Evolutionary conservation across 2,888 invertebrate species (phyloP).

Genomic region (Asteroscopus sphinx): DNA sequence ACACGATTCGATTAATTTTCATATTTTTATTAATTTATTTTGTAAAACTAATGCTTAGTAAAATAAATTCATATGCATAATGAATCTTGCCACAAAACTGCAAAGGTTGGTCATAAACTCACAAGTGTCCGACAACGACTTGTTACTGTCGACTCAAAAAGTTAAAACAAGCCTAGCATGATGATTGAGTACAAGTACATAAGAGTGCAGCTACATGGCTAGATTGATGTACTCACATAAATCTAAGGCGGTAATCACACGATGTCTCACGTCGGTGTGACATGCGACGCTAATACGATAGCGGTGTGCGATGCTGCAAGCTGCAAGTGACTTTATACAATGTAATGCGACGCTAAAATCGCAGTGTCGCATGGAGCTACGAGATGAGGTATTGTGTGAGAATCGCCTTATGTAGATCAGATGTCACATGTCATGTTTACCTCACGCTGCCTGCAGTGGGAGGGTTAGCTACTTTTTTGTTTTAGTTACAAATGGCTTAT

Average conservation of each 20-base stretch:
- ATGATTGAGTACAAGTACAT: constrained; percentile 4
- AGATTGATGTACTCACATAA: constrained; percentile 20
- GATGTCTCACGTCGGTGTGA: constrained; percentile 23
- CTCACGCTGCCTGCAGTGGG: no score
- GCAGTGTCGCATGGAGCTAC: constrained; percentile 12
- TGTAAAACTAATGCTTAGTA: no score
- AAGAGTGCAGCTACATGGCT: constrained; percentile 2
- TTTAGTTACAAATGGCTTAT: no score
- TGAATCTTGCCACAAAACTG: no score
- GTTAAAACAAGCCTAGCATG: background rate
- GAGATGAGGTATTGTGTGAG: constrained; percentile 16
- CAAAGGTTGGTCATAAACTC: no score
- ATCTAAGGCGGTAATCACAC: constrained; percentile 30
- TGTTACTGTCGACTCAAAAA: background rate
- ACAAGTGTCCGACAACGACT: no score
- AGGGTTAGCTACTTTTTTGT: no score
- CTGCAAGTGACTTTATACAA: constrained; percentile 17
- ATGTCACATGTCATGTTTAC: no score
- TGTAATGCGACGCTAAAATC: constrained; percentile 24
- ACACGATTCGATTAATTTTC: no score
- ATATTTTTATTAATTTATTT: no score
- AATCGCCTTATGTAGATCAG: background rate
- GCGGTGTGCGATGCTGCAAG: constrained; percentile 12
- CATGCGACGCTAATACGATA: constrained; percentile 39
- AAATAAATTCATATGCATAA: no score